A percentile compares a stretch with the other conserved stretches of the same genome.
Conservation (phyloP, 1,140 invertebrate species). For the Colletes latitarsis region DNA sequence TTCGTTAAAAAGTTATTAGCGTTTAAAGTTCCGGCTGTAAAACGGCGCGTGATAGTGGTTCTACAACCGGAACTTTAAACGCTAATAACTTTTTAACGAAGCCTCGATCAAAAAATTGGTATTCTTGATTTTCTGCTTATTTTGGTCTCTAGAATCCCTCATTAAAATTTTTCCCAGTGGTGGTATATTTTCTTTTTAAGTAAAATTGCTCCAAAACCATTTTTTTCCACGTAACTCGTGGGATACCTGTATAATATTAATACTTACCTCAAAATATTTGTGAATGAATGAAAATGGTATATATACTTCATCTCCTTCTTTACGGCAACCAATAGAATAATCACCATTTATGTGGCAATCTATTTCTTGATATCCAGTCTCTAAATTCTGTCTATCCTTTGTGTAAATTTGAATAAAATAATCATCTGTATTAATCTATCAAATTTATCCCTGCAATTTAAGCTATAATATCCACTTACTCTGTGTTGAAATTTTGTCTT, state of each 20-base stretch:
- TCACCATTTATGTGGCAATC: conserved; percentile 96
- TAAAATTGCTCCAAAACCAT: too few relatives aligned
- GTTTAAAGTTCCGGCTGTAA: too few relatives aligned
- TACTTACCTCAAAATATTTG: conserved; percentile 94
- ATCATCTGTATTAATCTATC: not conserved
- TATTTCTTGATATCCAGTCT: conserved; percentile 87
- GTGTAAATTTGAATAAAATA: conserved; percentile 32
- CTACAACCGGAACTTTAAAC: too few relatives aligned
- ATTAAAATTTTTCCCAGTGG: too few relatives aligned
- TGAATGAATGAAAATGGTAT: conserved; percentile 96
- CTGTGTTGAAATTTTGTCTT: conserved; percentile 83
- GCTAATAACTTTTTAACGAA: too few relatives aligned
- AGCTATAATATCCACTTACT: conserved; percentile 55
- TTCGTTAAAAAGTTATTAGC: too few relatives aligned
- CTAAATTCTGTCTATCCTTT: conserved; percentile 69
- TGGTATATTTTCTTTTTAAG: too few relatives aligned
- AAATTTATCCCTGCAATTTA: not conserved
- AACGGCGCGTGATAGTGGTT: too few relatives aligned
- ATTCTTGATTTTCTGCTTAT: too few relatives aligned
- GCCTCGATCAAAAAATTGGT: too few relatives aligned
- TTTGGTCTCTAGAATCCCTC: too few relatives aligned
- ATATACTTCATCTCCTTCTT: conserved; percentile 93
- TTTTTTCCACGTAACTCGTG: too few relatives aligned
- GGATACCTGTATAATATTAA: not conserved
- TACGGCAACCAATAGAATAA: conserved; percentile 90